Base-by-base conservation (phyloP, 2,113 vertebrate species). In the Corythoichthys intestinalis region DNA sequence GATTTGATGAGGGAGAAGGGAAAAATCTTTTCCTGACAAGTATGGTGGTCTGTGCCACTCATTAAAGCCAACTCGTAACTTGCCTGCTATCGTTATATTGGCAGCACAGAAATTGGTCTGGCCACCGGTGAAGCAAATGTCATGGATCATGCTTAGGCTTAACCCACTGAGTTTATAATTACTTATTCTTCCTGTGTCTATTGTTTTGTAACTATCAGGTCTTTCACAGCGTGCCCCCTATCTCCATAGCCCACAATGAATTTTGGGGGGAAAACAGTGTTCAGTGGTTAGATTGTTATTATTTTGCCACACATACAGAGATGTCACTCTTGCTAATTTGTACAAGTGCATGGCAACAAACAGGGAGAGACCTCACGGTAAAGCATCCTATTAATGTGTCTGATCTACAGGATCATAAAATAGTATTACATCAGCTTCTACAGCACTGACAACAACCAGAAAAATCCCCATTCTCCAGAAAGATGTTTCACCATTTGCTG, bases 61-160 rank as follows among this genome's bases (percentile, higher is more conserved):
- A 86, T 82, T 81, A 83, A 79, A 66, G 38, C 75, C 35, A 64
- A 71, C 63, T 66, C 68, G 10, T 78, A 68, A 75, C 62, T 80
- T 14, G 1, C 63, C 35, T 13, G 14, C 17, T 57, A 65, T 79
- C 75, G 74, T 83, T 74, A 82, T 76, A 69, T 68, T 52, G 82
- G 83, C 79, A 15, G 65, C 4, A 2, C 69, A 72, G 47, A 69
- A 53, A 75, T 67, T 9, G 28, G 41, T 77, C 57, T 49, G 70
- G 69, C 67, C 75, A 81, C 74, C 66, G 62, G 65, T 66, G 48
- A 70, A 66, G 67, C 71, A 77, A 82, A 85, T 83, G 79, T 84
- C 82, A 84, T 44, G 60, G 68, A 79, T 77, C 75, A 37, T 5
- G 54, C 74, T 86, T 80, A 69, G 53, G 56, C 50, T 59, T 34